phyloP scores from a whole-genome alignment of 2,888 invertebrate species.

The Leptinotarsa peninsularis region DNA sequence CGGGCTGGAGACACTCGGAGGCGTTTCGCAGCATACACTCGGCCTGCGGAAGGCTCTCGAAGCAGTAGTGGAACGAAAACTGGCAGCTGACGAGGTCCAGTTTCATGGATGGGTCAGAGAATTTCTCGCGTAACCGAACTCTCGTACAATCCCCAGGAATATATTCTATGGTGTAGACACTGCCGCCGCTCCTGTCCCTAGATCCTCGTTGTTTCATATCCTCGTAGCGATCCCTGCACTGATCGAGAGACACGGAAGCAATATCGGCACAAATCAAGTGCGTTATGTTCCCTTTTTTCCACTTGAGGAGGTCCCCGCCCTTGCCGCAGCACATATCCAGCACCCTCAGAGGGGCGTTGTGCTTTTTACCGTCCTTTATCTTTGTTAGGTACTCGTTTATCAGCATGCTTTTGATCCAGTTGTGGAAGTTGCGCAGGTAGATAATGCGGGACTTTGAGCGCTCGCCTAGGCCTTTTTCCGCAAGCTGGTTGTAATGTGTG shows the following conservation, averaged over 20 bases:
- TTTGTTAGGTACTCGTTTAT: conserved; percentile 85
- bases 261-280: conserved; percentile 93
- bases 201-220: conserved; percentile 69
- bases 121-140: conserved; percentile 80
- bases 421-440: conserved; percentile 96
- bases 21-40: conserved; percentile 93
- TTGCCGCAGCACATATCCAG: conserved; percentile 98
- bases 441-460: conserved; percentile 92
- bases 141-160: conserved; percentile 93
- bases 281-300: conserved; percentile 85
- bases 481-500: conserved; percentile 91
- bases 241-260: conserved; percentile 91
- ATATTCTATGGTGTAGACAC: conserved; percentile 87
- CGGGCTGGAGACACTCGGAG: conserved; percentile 87
- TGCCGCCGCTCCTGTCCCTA: conserved; percentile 55
- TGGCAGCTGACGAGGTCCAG: conserved; percentile 96
- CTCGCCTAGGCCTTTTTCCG: conserved; percentile 83
- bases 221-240: conserved; percentile 87
- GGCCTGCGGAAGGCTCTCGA: conserved; percentile 89
- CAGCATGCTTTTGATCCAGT: conserved; percentile 97
- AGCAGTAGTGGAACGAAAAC: conserved; percentile 98
- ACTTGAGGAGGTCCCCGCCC: conserved; percentile 98
- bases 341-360: conserved; percentile 78
- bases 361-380: conserved; percentile 72
- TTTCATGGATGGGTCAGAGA: conserved; percentile 80